Base-by-base conservation (phyloP, 2,888 invertebrate species). In the Macaria notata region DNA sequence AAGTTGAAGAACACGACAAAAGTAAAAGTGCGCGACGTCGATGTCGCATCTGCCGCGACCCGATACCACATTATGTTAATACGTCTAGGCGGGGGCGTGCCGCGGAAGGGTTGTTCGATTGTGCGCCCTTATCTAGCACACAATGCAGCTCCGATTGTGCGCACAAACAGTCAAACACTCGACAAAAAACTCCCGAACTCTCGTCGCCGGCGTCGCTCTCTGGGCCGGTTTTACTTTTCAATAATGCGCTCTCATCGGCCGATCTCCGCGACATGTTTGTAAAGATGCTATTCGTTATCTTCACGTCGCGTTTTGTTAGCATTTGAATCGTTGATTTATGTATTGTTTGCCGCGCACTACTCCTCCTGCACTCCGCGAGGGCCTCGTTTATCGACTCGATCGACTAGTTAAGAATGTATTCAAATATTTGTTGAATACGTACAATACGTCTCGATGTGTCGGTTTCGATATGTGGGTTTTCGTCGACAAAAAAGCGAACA, bases 1-100 rank as follows among this genome's bases (percentile, higher is more conserved):
- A 91, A 91, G 90, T 91, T 90, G 84, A 90, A 77, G 72, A 73
- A 73, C 78, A 78, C 73, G 73, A 77, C 75, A 81, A 88, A 91
- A 91, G 89, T 89, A 90, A 91, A 90, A 91, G 90, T 88, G 50
- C 66, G 70, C 67, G 55, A 60, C 65, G 69, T 64, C 68, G 69
- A 70, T 72, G 78, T 66, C 81, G 82, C 86, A 86, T 82, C 83
- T 84, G 84, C 66, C 71, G 69, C 65, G 71, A 61, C 69, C 70
- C 68, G 75, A 78, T 83, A 81, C 79, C 79, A 72, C 77, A 79
- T 83, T 86, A 84, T 85, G 84, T 70, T 82, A 85, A 84, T 84
- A 66, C 75, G 66, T 72, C 73, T 74, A 65, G 59, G 74, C 68
- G 76, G 69, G 69, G 78, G 77, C 76, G 82, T 68, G 77, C 75